These are phyloP conservation scores for Pseudococcus jackbeardsleyi DNA, from an alignment of 2,888 invertebrate species.

Conservation along the genomic window DNA sequence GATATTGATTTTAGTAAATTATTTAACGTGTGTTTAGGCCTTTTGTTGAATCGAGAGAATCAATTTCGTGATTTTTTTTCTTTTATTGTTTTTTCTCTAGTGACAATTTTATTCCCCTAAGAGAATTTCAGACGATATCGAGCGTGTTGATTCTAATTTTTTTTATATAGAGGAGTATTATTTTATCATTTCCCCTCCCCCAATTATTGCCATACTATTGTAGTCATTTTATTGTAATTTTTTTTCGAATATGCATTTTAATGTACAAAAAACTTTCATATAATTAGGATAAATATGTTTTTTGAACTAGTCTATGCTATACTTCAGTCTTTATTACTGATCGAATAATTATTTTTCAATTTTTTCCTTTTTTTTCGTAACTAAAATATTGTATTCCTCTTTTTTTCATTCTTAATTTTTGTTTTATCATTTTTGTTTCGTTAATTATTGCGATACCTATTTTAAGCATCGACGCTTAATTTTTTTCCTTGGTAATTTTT, in stretches of 20 bases:
- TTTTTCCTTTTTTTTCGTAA: neutral
- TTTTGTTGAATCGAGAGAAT: slow-evolving; percentile 8
- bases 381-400: slow-evolving; percentile 15
- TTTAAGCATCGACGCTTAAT: slow-evolving; percentile 45
- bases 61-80: slow-evolving; percentile 22
- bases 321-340: slow-evolving; percentile 16
- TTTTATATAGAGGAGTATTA: neutral
- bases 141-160: slow-evolving; percentile 20
- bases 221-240: slow-evolving; percentile 41
- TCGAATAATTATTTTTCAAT: slow-evolving; percentile 1
- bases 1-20: slow-evolving; percentile 7
- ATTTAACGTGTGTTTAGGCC: neutral
- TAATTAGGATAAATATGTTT: slow-evolving; percentile 15
- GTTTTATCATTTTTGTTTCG: slow-evolving; percentile 5
- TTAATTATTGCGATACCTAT: slow-evolving; percentile 24
- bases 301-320: slow-evolving; percentile 43
- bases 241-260: slow-evolving; percentile 23
- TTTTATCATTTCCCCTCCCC: neutral
- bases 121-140: slow-evolving; percentile 26
- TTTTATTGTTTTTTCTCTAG: neutral
- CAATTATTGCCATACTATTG: slow-evolving; percentile 16
- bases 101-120: neutral
- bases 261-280: slow-evolving; percentile 45
- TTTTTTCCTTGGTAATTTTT: slow-evolving; percentile 20
- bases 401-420: slow-evolving; percentile 10